Base-by-base conservation (phyloP, 64 coral and sea anemone genomes). In the Astreopora myriophthalma region DNA sequence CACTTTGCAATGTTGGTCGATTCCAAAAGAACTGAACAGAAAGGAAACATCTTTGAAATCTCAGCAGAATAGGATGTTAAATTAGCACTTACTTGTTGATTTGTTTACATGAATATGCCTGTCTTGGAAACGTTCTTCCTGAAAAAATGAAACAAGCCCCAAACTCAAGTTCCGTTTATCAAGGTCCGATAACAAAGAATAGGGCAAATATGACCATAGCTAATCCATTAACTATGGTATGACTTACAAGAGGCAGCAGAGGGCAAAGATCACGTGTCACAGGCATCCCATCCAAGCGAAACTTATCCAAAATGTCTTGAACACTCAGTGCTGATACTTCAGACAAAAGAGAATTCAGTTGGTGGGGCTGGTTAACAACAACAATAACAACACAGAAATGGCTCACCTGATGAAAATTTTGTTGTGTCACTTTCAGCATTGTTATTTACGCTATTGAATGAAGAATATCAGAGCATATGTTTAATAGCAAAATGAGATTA, bases 261-360 rank as follows among this genome's bases (percentile, higher is more conserved):
- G 80, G 90, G 6, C 69, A 69, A 0, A 92, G 90, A n/a, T 92
- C 31, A 17, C 73, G 49, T 62, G 67, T 73, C 12, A 62, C 90
- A 9, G 90, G 65, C 25, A 48, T 92, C 20, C 90, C 90, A 51
- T 92, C 80, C 52, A 27, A 66, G 38, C 69, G 80, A 49, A 92
- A 92, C 23, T 61, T 74, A 16, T 85, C 83, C 42, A 92, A 75
- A 10, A 86, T 85, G 22, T 92, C 90, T 19, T 85, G 69, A 23
- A 75, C 71, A 65, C 73, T 75, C 20, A 92, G 9, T 25, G 90
- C 37, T n/a, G 83, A 64, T 10, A 92, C 80, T 85, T 20, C 22
- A 62, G 28, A 30, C 26, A 48, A 16, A 48, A 32, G 3, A 5
- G 31, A 9, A 13, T n/a, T n/a, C n/a, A n/a, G n/a, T n/a, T n/a